Conservation (phyloP, 2,113 vertebrate genomes). For the Oryzias celebensis region DNA sequence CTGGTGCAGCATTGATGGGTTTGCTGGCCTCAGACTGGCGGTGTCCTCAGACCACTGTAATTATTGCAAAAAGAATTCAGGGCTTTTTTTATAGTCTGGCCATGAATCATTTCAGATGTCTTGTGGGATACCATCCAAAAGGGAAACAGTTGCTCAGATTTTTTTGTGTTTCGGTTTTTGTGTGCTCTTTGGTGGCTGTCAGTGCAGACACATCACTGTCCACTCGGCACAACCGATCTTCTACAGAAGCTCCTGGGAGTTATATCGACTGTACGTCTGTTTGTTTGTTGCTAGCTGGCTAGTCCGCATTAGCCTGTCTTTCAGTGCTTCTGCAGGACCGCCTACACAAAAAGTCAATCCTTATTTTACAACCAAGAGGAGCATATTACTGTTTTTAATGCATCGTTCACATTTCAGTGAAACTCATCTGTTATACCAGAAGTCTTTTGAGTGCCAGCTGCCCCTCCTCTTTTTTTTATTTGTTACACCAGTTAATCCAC, state of each 20-base stretch:
- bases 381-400: neutral
- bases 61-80: constrained; percentile 49
- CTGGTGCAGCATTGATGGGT: constrained; percentile 49
- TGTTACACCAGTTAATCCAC: constrained; percentile 51
- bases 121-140: neutral
- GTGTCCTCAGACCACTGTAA: constrained; percentile 45
- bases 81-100: constrained; percentile 40
- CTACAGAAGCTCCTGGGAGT: constrained; percentile 25
- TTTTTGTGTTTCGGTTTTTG: neutral
- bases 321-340: constrained; percentile 12
- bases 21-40: constrained; percentile 33
- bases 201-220: neutral
- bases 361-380: neutral
- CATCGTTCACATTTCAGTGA: neutral
- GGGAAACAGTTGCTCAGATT: neutral
- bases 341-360: constrained; percentile 1
- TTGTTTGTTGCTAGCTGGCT: constrained; percentile 23
- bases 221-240: too few species aligned
- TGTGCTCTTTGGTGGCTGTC: constrained; percentile 16
- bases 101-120: constrained; percentile 18
- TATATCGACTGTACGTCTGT: constrained; percentile 47
- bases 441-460: constrained; percentile 45
- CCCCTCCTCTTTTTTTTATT: constrained; percentile 15
- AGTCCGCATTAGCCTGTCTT: constrained; percentile 1
- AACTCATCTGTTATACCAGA: neutral